Evolutionary conservation across 2,888 invertebrate genomes (phyloP).

Genomic region (Drosophila suboccidentalis): DNA sequence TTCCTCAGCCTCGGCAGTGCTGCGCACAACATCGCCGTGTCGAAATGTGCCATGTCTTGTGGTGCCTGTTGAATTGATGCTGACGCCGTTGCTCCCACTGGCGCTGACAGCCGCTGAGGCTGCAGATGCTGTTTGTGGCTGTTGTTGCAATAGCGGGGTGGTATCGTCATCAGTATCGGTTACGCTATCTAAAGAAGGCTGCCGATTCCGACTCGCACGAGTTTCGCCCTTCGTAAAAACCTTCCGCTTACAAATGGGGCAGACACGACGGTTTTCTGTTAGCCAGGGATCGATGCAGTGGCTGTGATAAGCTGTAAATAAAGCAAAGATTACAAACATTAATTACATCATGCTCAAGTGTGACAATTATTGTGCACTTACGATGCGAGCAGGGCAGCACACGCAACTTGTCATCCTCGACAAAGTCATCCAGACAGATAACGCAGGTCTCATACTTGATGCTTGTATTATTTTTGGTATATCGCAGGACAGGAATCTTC

Average conservation of each 20-base stretch:
- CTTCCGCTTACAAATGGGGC: conserved; percentile 98
- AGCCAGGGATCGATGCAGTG: conserved; percentile 99
- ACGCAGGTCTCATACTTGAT: conserved; percentile 99
- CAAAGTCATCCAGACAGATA: conserved; percentile 98
- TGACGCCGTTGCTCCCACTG: conserved; percentile 47
- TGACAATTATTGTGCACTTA: conserved; percentile 85
- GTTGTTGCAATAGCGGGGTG: conserved; percentile 88
- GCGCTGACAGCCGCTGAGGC: conserved; percentile 21
- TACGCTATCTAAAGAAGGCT: conserved; percentile 86
- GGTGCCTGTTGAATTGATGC: conserved; percentile 50
- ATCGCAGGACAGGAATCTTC: conserved; percentile 98
- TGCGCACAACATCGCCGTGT: conserved; percentile 43
- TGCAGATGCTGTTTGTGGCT: conserved; percentile 36
- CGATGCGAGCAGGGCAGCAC: conserved; percentile 98
- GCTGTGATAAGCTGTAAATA: conserved; percentile 93
- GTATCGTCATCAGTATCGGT: conserved; percentile 90
- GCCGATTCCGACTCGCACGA: conserved; percentile 84
- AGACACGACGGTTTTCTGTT: conserved; percentile 97
- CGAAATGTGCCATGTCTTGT: conserved; percentile 85
- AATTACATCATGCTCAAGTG: neutral
- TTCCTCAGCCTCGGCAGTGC: conserved; percentile 52
- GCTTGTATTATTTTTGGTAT: conserved; percentile 91
- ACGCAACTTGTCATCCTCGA: conserved; percentile 96
- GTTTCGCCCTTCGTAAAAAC: conserved; percentile 94
- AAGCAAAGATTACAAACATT: neutral